These are phyloP conservation scores for Nestor notabilis DNA, from an alignment of 2,113 vertebrate species.

Conservation along the genomic window DNA sequence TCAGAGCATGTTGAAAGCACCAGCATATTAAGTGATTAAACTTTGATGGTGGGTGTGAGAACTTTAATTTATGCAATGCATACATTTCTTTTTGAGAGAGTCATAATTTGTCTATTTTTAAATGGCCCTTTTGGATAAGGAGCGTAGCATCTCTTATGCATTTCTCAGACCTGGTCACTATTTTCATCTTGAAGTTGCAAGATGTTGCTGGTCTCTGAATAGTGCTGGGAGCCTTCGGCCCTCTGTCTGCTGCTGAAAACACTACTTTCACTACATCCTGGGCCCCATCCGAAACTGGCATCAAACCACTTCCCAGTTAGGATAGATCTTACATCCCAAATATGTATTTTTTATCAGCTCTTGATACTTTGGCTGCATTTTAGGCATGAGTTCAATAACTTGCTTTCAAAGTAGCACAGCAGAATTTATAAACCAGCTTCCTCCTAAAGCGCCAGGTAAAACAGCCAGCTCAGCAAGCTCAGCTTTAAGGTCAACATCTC, in stretches of 20 bases:
- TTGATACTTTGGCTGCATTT: background rate
- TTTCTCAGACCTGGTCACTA: background rate
- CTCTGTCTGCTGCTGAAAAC: background rate
- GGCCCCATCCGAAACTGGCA: rapidly evolving
- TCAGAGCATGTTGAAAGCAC: slow-evolving; percentile 62
- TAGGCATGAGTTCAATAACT: slow-evolving; percentile 5
- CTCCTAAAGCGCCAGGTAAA: slow-evolving; percentile 14
- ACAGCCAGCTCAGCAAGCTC: slow-evolving; percentile 39
- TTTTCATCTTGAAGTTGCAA: background rate
- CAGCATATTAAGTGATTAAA: slow-evolving; percentile 67
- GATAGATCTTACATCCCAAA: background rate
- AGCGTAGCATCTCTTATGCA: background rate
- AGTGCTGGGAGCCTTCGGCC: background rate
- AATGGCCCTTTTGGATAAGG: background rate
- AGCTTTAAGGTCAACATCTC: slow-evolving; percentile 42
- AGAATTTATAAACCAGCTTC: slow-evolving; percentile 35
- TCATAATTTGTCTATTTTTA: slow-evolving; percentile 61
- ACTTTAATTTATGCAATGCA: slow-evolving; percentile 65
- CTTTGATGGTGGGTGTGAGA: slow-evolving; percentile 65
- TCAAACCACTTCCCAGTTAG: background rate
- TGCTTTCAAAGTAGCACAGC: slow-evolving; percentile 15
- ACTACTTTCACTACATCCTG: background rate
- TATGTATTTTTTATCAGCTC: background rate
- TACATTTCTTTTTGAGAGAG: slow-evolving; percentile 25
- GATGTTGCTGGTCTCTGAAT: background rate